These are phyloP conservation scores for Nasua narica DNA, from an alignment of 2,797 vertebrate genomes.

Conservation along the genomic window DNA sequence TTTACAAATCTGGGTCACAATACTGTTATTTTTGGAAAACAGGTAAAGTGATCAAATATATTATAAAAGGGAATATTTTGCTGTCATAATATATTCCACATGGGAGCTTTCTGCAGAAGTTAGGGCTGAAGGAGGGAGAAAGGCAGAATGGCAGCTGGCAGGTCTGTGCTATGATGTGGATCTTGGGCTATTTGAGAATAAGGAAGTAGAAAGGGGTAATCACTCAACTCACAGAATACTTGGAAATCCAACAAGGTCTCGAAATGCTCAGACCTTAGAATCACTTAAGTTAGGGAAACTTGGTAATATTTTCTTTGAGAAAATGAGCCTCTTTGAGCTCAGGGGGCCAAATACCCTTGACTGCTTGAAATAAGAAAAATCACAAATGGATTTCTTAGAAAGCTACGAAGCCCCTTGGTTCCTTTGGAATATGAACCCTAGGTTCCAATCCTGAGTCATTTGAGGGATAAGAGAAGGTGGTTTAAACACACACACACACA, in stretches of 20 bases:
- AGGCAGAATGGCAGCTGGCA: background rate
- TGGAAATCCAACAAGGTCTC: background rate
- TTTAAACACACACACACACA: background rate
- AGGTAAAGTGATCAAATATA: background rate
- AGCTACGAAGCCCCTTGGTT: background rate
- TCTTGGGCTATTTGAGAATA: background rate
- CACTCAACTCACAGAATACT: background rate
- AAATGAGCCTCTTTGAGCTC: background rate
- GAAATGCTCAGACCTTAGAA: background rate
- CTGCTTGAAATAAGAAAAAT: background rate
- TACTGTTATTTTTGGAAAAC: constrained; percentile 33
- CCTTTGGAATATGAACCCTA: background rate
- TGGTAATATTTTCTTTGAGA: constrained; percentile 33
- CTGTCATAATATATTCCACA: background rate
- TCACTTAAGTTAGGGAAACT: background rate
- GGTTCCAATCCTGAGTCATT: background rate
- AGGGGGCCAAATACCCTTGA: background rate
- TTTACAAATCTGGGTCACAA: constrained; percentile 37
- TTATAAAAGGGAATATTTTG: constrained; percentile 21
- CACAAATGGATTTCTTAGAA: background rate
- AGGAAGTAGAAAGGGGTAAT: background rate
- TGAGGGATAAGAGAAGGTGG: background rate
- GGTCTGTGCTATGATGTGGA: background rate
- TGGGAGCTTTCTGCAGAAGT: constrained; percentile 18
- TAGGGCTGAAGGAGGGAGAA: background rate